Conservation (phyloP, 2,888 invertebrate species). For the Schizaphis graminum region DNA sequence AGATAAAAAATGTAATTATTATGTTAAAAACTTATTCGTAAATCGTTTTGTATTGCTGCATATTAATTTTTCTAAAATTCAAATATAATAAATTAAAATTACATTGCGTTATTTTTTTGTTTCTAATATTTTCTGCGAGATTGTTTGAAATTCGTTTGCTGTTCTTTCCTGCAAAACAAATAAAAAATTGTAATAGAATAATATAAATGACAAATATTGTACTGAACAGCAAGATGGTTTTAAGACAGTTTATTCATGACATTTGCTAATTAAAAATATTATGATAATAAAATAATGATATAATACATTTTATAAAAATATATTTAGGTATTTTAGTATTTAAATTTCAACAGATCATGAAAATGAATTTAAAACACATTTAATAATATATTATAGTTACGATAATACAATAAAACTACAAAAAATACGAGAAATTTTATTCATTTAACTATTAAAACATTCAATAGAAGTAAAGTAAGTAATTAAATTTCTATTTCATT, state of each 20-base stretch:
- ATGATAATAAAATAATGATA: neutral
- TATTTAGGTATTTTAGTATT: neutral
- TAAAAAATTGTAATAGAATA: neutral
- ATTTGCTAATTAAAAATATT: neutral
- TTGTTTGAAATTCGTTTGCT: neutral
- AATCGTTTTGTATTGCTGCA: neutral
- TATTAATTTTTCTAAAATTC: neutral
- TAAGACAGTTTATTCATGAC: neutral
- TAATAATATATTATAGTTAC: neutral
- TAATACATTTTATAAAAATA: neutral
- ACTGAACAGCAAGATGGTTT: neutral
- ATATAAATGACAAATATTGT: neutral
- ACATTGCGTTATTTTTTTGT: neutral
- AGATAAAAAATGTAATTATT: slow-evolving; percentile 14
- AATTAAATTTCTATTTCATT: neutral
- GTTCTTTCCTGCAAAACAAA: neutral
- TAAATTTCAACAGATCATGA: neutral
- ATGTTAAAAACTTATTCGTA: neutral
- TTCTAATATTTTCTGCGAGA: neutral
- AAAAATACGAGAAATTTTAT: neutral
- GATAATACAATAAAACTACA: neutral
- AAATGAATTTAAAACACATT: neutral
- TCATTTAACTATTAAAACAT: neutral
- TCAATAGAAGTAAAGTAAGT: neutral
- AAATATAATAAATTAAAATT: neutral